A percentile compares a stretch with the other conserved stretches of the same genome.
Evolutionary conservation across 2,797 vertebrate genomes (phyloP).

Genomic region (Acanthurus tractus): DNA sequence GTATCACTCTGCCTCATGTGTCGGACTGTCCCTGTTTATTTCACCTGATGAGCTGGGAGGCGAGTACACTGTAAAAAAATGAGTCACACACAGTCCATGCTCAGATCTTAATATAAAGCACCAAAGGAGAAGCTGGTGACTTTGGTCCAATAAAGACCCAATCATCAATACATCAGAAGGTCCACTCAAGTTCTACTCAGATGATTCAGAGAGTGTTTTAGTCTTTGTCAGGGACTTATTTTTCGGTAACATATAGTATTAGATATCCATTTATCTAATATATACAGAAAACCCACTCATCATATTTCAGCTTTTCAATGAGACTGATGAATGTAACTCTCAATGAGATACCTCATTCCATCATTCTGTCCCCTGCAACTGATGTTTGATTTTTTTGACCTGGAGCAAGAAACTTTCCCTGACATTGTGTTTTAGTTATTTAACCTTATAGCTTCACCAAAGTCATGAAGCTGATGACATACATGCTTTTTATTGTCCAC

Average conservation of each 20-base stretch:
- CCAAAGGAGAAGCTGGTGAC: not conserved
- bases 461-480: not conserved
- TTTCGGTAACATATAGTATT: too few species aligned
- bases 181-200: not conserved
- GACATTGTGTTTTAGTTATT: not conserved
- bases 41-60: conserved; percentile 20
- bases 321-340: too few species aligned
- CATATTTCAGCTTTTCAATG: too few species aligned
- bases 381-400: too few species aligned
- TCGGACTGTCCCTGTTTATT: conserved; percentile 40
- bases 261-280: too few species aligned
- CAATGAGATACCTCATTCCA: too few species aligned
- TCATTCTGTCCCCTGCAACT: too few species aligned
- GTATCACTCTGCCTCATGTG: conserved; percentile 31
- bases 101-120: not conserved
- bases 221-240: too few species aligned
- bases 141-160: not conserved
- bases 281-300: too few species aligned
- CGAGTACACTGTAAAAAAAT: conserved; percentile 58
- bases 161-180: not conserved
- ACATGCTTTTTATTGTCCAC: not conserved
- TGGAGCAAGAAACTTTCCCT: not conserved
- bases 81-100: not conserved
- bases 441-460: not conserved
- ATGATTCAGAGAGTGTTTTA: too few species aligned